Conservation (phyloP, 2,888 invertebrate genomes). For the Athrips mouffetella region DNA sequence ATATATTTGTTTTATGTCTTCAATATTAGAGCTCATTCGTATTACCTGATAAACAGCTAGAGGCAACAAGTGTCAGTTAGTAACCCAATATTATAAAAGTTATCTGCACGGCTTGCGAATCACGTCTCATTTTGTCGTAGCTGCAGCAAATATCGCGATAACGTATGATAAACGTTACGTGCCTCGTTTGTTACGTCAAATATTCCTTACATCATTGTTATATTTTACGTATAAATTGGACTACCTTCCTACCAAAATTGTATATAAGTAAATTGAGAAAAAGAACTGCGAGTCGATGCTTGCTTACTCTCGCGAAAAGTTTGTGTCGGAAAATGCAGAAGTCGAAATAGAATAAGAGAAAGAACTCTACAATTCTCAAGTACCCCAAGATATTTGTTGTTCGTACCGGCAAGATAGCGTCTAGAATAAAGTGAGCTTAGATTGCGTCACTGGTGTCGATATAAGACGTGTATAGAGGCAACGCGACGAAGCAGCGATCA, state of each 20-base stretch:
- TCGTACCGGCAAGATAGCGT: neutral
- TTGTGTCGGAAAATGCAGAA: neutral
- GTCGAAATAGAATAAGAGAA: neutral
- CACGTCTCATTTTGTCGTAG: slow-evolving; percentile 59
- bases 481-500: slow-evolving; percentile 57
- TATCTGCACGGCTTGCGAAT: slow-evolving; percentile 49
- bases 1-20: too few species aligned
- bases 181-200: slow-evolving; percentile 47
- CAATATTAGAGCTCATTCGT: neutral
- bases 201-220: slow-evolving; percentile 5
- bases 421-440: neutral
- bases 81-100: slow-evolving; percentile 28
- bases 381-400: neutral
- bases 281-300: neutral
- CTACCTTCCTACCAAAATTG: neutral
- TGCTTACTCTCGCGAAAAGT: neutral
- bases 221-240: slow-evolving; percentile 4
- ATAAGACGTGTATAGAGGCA: slow-evolving; percentile 16
- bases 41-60: neutral
- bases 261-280: neutral
- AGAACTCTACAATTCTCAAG: neutral
- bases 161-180: slow-evolving; percentile 52
- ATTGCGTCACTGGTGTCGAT: slow-evolving; percentile 18
- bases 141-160: slow-evolving; percentile 62
- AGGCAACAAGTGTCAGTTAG: slow-evolving; percentile 3